Conservation (phyloP, 2,888 invertebrate genomes). For the Dascillus cervinus region DNA sequence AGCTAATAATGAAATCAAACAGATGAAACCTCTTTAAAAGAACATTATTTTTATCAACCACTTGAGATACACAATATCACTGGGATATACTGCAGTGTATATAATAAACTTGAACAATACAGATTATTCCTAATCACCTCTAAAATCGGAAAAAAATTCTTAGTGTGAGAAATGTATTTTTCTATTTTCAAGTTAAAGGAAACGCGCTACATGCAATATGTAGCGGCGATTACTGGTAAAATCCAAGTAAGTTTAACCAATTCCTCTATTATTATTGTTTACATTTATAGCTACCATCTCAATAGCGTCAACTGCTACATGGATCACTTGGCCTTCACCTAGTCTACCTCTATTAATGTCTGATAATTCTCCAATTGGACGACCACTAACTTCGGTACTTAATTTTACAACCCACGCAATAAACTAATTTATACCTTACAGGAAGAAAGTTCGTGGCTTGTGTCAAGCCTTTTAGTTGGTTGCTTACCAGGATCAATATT, state of each 20-base stretch:
- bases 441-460: conserved; percentile 51
- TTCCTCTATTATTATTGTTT: too few species aligned
- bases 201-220: conserved; percentile 15
- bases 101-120: too few species aligned
- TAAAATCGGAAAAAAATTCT: too few species aligned
- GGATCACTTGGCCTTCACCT: conserved; percentile 50
- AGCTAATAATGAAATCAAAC: too few species aligned
- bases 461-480: conserved; percentile 50
- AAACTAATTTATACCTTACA: conserved; percentile 20
- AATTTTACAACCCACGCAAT: neutral
- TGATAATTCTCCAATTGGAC: conserved; percentile 13
- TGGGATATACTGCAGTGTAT: too few species aligned
- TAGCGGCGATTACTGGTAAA: conserved; percentile 16
- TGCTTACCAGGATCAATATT: conserved; percentile 49
- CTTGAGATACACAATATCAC: too few species aligned
- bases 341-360: conserved; percentile 45
- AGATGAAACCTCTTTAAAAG: too few species aligned
- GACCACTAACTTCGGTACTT: conserved; percentile 8
- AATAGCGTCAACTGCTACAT: conserved; percentile 45
- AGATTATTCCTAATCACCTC: too few species aligned
- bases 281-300: conserved; percentile 42
- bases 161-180: too few species aligned
- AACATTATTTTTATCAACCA: too few species aligned
- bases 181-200: conserved; percentile 3
- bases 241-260: conserved; percentile 1